Evolutionary conservation across 2,888 invertebrate species (phyloP), one percentile per base, ranked within the genome.

Genomic region (Rotaria sp.): DNA sequence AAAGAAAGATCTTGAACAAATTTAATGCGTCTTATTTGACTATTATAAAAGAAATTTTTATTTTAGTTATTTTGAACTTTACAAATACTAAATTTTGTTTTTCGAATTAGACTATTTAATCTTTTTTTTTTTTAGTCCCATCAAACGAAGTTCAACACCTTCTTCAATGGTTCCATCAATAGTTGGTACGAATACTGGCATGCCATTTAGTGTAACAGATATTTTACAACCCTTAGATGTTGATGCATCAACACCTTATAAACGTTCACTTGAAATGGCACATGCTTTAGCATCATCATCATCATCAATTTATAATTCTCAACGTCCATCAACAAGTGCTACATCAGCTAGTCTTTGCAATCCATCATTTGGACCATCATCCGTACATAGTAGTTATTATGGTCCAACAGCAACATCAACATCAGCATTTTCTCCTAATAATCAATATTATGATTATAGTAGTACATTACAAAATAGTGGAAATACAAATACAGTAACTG

Each of bases 181-280:
- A 3, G 35, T 35, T 35, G 21, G 35, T 2, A 67, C 18, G 15
- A 67, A 67, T 67, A 1, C 41, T 11, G 52, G 55, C 30, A 84
- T 84, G 84, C 84, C 84, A 84, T 84, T 84, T 21, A 45, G 41
- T 57, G 84, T 84, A 8, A 84, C 55, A n/a, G 84, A 84, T 52
- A 84, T 84, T 52, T 30, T 84, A n/a, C 84, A 84, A 45, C 84
- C 84, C 45, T 45, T 80, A 41, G 80, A 80, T 80, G 13, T n/a
- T 26, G 80, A 80, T n/a, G 41, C 80, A 45, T 24, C 41, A n/a
- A 35, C 35, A 67, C 35, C 67, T 7, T 80, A 80, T n/a, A 80
- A 80, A 45, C 80, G 80, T 45, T 80, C 80, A 45, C n/a, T 80
- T 26, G 80, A 80, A 80, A 80, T 80, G 80, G 80, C 80, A 5